Evolutionary conservation across 1,140 invertebrate species (phyloP).

Genomic region (Arctopsyche grandis): DNA sequence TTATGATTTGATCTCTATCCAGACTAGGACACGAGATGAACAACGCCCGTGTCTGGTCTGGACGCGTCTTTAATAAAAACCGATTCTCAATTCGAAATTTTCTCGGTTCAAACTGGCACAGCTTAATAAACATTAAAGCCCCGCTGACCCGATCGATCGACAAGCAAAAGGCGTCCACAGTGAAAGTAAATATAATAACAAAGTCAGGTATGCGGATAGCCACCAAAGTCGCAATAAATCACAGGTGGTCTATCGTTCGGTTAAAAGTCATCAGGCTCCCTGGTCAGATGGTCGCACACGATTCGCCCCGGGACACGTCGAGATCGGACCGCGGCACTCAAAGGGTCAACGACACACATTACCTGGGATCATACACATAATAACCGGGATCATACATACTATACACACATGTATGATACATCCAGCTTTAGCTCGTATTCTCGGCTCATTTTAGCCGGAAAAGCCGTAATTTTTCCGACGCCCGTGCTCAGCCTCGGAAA

Average conservation of each 20-base stretch:
- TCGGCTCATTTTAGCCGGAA: too few relatives aligned
- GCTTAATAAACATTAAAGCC: neutral
- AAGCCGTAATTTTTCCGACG: too few relatives aligned
- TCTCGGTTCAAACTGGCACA: neutral
- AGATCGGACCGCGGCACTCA: neutral
- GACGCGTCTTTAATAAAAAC: too few relatives aligned
- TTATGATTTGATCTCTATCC: too few relatives aligned
- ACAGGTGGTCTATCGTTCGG: slow-evolving; percentile 16
- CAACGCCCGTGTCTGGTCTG: too few relatives aligned
- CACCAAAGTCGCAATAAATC: neutral
- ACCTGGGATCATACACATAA: neutral
- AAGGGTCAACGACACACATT: neutral
- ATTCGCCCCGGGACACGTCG: neutral
- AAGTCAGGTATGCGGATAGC: neutral
- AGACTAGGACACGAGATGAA: too few relatives aligned
- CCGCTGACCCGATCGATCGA: neutral
- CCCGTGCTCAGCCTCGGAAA: too few relatives aligned
- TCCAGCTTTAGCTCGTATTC: too few relatives aligned
- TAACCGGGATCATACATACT: neutral
- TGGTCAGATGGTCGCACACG: slow-evolving; percentile 20
- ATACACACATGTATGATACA: too few relatives aligned
- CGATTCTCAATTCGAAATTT: too few relatives aligned
- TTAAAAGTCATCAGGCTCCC: slow-evolving; percentile 15
- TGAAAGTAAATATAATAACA: slow-evolving; percentile 3
- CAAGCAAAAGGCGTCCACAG: neutral